Conservation (phyloP, 2,888 invertebrate genomes). For the Spilosoma lubricipeda region DNA sequence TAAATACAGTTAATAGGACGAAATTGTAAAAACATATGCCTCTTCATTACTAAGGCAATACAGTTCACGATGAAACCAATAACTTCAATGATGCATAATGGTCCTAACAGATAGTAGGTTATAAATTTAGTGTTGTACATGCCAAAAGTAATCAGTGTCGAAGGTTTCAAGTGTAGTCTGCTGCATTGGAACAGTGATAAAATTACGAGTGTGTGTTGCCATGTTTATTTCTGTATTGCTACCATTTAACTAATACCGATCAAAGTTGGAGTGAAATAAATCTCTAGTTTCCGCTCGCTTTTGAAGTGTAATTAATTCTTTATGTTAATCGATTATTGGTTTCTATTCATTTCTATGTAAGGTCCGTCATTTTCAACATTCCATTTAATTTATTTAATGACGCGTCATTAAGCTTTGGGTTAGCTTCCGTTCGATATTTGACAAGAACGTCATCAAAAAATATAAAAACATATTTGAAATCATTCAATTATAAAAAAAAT, state of each 20-base stretch:
- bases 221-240: background rate
- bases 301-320: background rate
- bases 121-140: slow-evolving; percentile 38
- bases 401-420: background rate
- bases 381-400: background rate
- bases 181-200: background rate
- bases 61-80: slow-evolving; percentile 38
- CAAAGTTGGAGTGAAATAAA: background rate
- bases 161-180: slow-evolving; percentile 4
- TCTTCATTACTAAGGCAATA: slow-evolving; percentile 37
- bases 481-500: background rate
- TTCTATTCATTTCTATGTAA: background rate
- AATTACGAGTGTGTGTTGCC: background rate
- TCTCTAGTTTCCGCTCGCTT: background rate
- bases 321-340: background rate
- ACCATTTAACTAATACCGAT: background rate
- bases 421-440: background rate
- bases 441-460: background rate
- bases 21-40: slow-evolving; percentile 24
- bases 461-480: background rate
- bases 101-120: slow-evolving; percentile 29
- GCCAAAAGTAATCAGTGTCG: slow-evolving; percentile 36
- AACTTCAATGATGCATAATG: slow-evolving; percentile 41
- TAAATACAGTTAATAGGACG: slow-evolving; percentile 17
- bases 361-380: background rate